Base-by-base conservation (phyloP, 1,140 invertebrate species). In the Trinorchestia longiramus region DNA sequence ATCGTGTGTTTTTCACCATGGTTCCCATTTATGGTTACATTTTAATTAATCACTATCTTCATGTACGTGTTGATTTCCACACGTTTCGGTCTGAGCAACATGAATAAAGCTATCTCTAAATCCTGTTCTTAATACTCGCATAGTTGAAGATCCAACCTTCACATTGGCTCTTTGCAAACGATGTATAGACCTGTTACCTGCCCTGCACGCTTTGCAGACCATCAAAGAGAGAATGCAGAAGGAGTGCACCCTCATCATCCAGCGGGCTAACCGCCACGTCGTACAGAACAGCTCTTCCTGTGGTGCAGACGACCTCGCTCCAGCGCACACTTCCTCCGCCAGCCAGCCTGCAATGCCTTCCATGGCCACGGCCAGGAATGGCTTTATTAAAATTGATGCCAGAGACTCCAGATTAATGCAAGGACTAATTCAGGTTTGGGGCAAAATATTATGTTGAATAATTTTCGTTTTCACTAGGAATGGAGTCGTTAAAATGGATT, bases 351-450 rank as follows among this genome's bases (percentile, higher is more conserved):
- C 77, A 41, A 43, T 11, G 43, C 88, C 88, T 8, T 95, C 45
- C 53, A 88, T 95, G 95, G 41, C 88, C 44, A 88, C 88, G 3
- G 77, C 95, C 43, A 87, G 95, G 1, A 88, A 95, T 44, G 88
- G 88, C 97, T 97, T 95, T 44, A 95, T 96, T 28, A 96, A 96
- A 87, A 96, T 95, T 41, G 96, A 96, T 95, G 98, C 42, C 97
- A 98, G 98, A 98, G 95, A 97, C 98, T 44, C 97, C 98, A 97
- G 90, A 96, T 95, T 95, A 95, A 96, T 96, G 95, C 96, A 95
- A n/a, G 97, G 97, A 36, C 95, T 97, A 36, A 95, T 97, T 19
- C 96, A 97, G 96, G 97, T 97, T 94, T 43, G 88, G 17, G 28
- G 23, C 1, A 53, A 53, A 53, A 11, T 53, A 19, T 53, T 53